These are phyloP conservation scores for Strongylocentrotus purpuratus DNA, from an alignment of 35 echinoderm and acorn worm species.

Conservation along the genomic window DNA sequence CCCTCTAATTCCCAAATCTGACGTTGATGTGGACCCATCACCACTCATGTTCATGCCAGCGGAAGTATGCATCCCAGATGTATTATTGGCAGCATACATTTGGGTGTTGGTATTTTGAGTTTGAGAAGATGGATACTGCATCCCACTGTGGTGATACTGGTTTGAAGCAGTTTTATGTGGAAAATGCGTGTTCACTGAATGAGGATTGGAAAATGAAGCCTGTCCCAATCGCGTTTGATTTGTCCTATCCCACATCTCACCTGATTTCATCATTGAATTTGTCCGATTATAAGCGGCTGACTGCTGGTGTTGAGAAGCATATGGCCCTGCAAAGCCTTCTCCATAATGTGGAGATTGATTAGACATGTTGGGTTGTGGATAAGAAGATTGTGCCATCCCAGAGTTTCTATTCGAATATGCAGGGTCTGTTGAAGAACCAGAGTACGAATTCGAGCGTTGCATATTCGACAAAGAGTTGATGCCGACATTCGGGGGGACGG, in stretches of 20 bases:
- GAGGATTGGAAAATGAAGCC: neutral
- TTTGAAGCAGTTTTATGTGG: neutral
- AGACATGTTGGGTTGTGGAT: neutral
- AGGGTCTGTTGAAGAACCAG: neutral
- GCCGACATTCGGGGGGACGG: slow-evolving; percentile 22
- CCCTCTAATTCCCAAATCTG: neutral
- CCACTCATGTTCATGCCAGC: slow-evolving; percentile 26
- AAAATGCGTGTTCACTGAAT: slow-evolving; percentile 26
- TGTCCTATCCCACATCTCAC: slow-evolving; percentile 28
- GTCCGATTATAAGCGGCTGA: neutral
- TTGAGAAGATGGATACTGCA: neutral
- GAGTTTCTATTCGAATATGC: neutral
- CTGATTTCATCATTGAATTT: slow-evolving; percentile 18
- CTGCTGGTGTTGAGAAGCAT: slow-evolving; percentile 20
- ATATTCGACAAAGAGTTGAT: neutral
- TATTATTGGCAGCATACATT: slow-evolving; percentile 16
- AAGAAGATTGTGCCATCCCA: slow-evolving; percentile 10
- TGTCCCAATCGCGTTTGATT: slow-evolving; percentile 22
- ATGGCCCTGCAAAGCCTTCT: neutral
- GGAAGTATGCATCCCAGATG: slow-evolving; percentile 5
- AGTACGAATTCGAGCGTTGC: slow-evolving; percentile 28
- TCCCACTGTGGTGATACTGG: slow-evolving; percentile 4
- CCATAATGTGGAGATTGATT: slow-evolving; percentile 33
- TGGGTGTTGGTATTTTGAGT: neutral
- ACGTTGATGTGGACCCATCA: neutral